Evolutionary conservation across 2,797 vertebrate species (phyloP).

Genomic region (Chelonia mydas): DNA sequence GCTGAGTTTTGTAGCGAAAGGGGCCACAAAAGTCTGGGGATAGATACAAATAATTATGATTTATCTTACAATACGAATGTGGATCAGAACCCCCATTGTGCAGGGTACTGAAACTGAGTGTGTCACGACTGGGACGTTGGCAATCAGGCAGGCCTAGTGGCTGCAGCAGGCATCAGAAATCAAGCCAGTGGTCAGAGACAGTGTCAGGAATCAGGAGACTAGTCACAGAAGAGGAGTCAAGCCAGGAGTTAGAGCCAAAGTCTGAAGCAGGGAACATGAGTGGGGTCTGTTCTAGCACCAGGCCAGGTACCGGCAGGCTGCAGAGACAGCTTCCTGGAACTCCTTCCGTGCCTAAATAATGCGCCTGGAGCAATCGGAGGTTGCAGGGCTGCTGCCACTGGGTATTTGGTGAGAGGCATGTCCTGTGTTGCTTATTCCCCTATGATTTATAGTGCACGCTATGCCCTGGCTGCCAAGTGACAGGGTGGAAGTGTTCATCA

Average conservation of each 20-base stretch:
- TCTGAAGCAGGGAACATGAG: not conserved
- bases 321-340: not conserved
- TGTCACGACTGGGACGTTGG: not conserved
- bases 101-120: not conserved
- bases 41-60: not conserved
- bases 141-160: not conserved
- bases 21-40: accelerated
- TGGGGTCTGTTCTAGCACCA: not conserved
- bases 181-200: not conserved
- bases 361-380: too few relatives aligned
- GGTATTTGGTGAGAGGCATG: too few relatives aligned
- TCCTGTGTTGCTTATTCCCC: not conserved
- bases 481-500: not conserved
- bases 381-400: too few relatives aligned
- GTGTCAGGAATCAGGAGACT: too few relatives aligned
- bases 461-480: too few relatives aligned
- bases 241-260: not conserved
- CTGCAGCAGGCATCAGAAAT: not conserved
- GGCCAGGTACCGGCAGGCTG: not conserved
- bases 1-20: not conserved
- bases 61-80: too few relatives aligned
- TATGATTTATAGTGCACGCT: not conserved
- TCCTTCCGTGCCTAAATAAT: too few relatives aligned
- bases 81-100: not conserved
- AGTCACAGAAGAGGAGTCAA: not conserved